Evolutionary conservation across 2,888 invertebrate genomes (phyloP).

Genomic region (Dione vanillae): DNA sequence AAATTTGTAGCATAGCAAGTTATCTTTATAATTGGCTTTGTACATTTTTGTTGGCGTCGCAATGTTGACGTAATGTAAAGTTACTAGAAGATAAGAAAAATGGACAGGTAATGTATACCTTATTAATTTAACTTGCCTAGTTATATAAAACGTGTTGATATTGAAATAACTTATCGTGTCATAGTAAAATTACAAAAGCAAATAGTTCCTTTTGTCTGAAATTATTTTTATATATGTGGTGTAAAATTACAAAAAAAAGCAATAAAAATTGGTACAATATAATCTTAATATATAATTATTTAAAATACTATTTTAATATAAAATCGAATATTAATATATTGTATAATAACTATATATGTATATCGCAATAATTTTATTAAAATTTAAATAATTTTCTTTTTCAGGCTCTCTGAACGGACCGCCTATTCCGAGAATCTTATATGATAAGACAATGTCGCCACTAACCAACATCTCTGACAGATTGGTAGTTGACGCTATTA

Average conservation of each 20-base stretch:
- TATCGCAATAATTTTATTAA: background rate
- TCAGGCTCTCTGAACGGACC: slow-evolving; percentile 65
- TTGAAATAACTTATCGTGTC: slow-evolving; percentile 38
- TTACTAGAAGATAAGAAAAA: slow-evolving; percentile 21
- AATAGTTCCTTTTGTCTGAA: background rate
- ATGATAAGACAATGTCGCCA: slow-evolving; percentile 59
- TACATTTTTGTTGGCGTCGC: background rate
- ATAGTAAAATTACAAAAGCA: slow-evolving; percentile 21
- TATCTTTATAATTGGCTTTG: background rate
- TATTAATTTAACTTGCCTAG: background rate
- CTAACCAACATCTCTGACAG: slow-evolving; percentile 67
- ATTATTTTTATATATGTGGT: background rate
- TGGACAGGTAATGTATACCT: slow-evolving; percentile 26
- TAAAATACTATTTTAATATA: background rate
- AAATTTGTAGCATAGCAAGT: background rate
- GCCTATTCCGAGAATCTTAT: slow-evolving; percentile 56
- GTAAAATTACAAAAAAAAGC: background rate
- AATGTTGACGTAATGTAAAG: background rate
- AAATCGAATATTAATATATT: background rate
- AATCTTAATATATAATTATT: background rate
- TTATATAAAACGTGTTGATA: slow-evolving; percentile 41
- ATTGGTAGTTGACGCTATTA: slow-evolving; percentile 72
- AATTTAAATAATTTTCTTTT: slow-evolving; percentile 13
- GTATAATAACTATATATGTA: background rate
- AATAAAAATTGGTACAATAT: background rate